phyloP scores from a whole-genome alignment of 2,113 vertebrate genomes.

The Bubalus kerabau region DNA sequence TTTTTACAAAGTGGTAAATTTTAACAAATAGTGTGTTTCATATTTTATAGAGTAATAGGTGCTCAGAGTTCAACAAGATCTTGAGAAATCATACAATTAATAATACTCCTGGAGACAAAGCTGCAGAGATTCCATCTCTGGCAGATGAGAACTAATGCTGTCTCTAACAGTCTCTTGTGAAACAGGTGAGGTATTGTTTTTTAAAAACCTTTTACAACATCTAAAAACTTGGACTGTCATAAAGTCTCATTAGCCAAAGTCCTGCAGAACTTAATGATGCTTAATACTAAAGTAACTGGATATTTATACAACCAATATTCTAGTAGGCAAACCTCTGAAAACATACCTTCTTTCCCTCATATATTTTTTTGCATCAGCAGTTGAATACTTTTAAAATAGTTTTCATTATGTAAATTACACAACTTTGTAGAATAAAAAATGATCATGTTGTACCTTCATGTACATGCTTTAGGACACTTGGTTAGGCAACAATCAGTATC shows the following conservation, averaged over 20 bases:
- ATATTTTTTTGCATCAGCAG: neutral
- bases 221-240: neutral
- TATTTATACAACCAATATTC: neutral
- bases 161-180: neutral
- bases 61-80: neutral
- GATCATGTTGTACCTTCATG: constrained; percentile 16
- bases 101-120: neutral
- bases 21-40: neutral
- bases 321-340: neutral
- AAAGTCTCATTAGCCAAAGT: neutral
- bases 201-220: neutral
- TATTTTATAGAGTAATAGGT: neutral
- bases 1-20: neutral
- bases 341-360: neutral
- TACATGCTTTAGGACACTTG: constrained; percentile 60
- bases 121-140: neutral
- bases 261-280: neutral
- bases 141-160: neutral
- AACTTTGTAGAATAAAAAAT: constrained; percentile 73
- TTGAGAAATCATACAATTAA: neutral
- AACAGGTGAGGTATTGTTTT: neutral
- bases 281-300: neutral
- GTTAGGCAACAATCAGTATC: constrained; percentile 47
- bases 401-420: constrained; percentile 76
- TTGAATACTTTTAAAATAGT: constrained; percentile 55